phyloP scores from a whole-genome alignment of 2,888 invertebrate genomes.

The Panorpa germanica region DNA sequence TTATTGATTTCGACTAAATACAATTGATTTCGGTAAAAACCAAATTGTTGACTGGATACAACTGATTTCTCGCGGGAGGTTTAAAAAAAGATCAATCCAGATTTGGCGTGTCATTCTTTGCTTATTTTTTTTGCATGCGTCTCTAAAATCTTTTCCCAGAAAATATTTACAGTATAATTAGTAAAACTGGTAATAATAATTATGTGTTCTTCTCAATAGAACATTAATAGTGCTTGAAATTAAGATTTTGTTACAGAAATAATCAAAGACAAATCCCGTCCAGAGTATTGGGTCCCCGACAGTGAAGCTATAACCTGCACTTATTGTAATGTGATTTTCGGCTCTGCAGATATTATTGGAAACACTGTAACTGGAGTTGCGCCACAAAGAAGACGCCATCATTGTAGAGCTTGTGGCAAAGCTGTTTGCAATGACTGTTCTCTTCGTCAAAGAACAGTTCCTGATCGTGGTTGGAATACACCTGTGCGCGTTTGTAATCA shows the following conservation, averaged over 20 bases:
- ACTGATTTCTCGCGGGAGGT: too few relatives aligned
- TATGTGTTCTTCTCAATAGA: constrained; percentile 6
- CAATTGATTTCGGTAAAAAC: too few relatives aligned
- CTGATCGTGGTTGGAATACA: constrained; percentile 49
- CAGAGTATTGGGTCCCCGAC: constrained; percentile 67
- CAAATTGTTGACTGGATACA: too few relatives aligned
- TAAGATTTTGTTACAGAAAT: constrained; percentile 23
- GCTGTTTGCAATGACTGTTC: constrained; percentile 45
- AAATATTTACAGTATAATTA: constrained; percentile 7
- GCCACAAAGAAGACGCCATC: constrained; percentile 26
- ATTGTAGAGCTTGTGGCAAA: constrained; percentile 52
- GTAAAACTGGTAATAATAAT: constrained; percentile 4
- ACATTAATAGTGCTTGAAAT: not conserved
- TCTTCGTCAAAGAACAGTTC: constrained; percentile 36
- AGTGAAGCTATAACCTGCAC: constrained; percentile 42
- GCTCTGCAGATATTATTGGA: constrained; percentile 23
- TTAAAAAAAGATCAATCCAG: too few relatives aligned
- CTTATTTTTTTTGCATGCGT: not conserved
- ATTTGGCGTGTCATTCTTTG: too few relatives aligned
- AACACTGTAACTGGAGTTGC: constrained; percentile 13
- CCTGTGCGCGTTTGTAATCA: constrained; percentile 61
- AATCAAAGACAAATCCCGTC: constrained; percentile 56
- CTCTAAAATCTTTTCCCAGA: not conserved
- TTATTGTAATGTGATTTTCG: constrained; percentile 42
- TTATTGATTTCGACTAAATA: too few relatives aligned